phyloP scores from a whole-genome alignment of 2,888 invertebrate species.

The Orthonychiurus folsomi region DNA sequence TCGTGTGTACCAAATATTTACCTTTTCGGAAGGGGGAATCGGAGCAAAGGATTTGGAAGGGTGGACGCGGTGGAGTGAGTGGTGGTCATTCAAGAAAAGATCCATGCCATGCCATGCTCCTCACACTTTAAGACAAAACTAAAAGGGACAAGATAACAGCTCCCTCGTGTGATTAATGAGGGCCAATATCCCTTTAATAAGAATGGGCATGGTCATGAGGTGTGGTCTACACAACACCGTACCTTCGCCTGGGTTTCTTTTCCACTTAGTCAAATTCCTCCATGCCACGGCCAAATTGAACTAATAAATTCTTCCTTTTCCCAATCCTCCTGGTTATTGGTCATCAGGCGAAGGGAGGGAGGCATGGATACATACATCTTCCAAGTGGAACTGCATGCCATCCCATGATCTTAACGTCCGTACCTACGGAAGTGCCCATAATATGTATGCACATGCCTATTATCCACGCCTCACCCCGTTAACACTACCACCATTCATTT shows the following conservation, averaged over 20 bases:
- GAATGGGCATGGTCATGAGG: background rate
- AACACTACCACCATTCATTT: background rate
- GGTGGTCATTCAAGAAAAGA: no score
- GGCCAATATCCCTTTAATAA: background rate
- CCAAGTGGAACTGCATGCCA: background rate
- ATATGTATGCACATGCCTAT: background rate
- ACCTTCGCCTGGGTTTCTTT: background rate
- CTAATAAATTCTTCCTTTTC: background rate
- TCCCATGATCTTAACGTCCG: background rate
- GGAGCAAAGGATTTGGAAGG: no score
- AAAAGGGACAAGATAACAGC: background rate
- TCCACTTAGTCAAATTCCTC: constrained; percentile 1
- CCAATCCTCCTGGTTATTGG: background rate
- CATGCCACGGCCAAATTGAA: background rate
- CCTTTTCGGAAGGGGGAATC: no score
- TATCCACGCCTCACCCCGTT: background rate
- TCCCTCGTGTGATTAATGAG: background rate
- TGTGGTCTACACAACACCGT: background rate
- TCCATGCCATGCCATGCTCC: no score
- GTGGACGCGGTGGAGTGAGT: no score
- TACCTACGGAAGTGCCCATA: background rate
- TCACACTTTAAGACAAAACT: background rate
- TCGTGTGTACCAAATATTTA: no score
- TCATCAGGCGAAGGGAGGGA: background rate
- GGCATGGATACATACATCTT: no score